Conservation (phyloP, 2,888 invertebrate genomes). For the Leucophenga maculata region DNA sequence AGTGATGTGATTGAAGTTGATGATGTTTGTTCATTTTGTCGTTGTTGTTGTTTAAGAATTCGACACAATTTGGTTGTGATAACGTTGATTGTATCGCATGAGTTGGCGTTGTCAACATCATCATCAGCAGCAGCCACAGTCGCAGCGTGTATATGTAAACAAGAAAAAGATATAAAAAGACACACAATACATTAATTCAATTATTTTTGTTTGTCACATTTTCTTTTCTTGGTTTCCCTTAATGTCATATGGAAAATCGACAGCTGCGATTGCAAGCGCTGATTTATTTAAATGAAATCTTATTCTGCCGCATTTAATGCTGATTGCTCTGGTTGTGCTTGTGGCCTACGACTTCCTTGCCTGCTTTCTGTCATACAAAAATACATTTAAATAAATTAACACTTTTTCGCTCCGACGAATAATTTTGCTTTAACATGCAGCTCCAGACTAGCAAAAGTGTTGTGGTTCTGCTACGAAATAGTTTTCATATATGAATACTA, state of each 20-base stretch:
- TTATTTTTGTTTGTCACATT: not conserved
- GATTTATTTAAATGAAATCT: constrained; percentile 12
- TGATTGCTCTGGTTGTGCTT: constrained; percentile 3
- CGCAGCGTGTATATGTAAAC: not conserved
- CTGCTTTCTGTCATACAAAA: too few relatives aligned
- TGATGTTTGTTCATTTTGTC: not conserved
- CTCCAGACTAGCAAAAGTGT: too few relatives aligned
- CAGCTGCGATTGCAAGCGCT: not conserved
- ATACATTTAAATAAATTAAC: too few relatives aligned
- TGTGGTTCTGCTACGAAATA: too few relatives aligned
- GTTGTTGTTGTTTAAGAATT: not conserved
- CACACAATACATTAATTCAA: constrained; percentile 23
- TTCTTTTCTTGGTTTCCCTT: not conserved
- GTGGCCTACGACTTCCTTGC: not conserved
- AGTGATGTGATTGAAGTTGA: not conserved
- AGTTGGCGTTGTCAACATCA: not conserved
- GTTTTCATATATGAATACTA: too few relatives aligned
- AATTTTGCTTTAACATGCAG: too few relatives aligned
- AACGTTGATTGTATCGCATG: too few relatives aligned
- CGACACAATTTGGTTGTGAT: not conserved
- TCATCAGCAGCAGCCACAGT: not conserved
- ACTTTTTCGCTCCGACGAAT: too few relatives aligned
- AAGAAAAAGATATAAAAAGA: not conserved
- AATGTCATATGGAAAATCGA: not conserved
- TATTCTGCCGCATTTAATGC: not conserved